Conservation (phyloP, 2,113 vertebrate genomes). For the Tamias sibiricus region DNA sequence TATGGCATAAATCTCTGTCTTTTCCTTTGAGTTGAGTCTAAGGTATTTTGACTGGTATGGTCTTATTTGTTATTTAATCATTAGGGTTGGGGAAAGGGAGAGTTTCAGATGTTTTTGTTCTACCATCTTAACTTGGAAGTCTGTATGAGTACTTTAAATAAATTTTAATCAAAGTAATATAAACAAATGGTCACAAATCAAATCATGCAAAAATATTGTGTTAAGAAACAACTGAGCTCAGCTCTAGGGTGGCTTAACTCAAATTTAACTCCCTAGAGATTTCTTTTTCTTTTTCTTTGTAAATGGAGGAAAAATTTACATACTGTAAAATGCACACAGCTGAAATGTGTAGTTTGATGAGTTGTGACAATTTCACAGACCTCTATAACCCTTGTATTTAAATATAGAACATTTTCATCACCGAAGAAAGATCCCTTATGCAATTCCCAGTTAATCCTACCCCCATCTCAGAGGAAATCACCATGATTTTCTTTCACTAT, state of each 20-base stretch:
- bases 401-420: neutral
- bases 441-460: neutral
- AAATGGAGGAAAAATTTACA: slow-evolving; percentile 33
- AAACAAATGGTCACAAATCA: slow-evolving; percentile 77
- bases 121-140: slow-evolving; percentile 69
- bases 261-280: neutral
- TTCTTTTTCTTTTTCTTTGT: slow-evolving; percentile 26
- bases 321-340: slow-evolving; percentile 39
- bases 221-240: slow-evolving; percentile 69
- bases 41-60: slow-evolving; percentile 59
- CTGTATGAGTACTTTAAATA: slow-evolving; percentile 66
- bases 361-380: neutral
- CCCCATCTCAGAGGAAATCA: neutral
- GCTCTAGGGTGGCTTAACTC: slow-evolving; percentile 14
- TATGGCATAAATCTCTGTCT: slow-evolving; percentile 1
- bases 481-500: neutral
- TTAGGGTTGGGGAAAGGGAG: neutral
- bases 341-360: slow-evolving; percentile 19
- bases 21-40: slow-evolving; percentile 39
- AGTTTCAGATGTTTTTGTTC: slow-evolving; percentile 67
- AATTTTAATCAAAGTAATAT: slow-evolving; percentile 76
- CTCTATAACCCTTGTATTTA: neutral
- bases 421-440: neutral
- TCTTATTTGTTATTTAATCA: slow-evolving; percentile 67
- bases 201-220: slow-evolving; percentile 76